phyloP scores from a whole-genome alignment of 1,140 invertebrate genomes.

The Arctopsyche grandis region DNA sequence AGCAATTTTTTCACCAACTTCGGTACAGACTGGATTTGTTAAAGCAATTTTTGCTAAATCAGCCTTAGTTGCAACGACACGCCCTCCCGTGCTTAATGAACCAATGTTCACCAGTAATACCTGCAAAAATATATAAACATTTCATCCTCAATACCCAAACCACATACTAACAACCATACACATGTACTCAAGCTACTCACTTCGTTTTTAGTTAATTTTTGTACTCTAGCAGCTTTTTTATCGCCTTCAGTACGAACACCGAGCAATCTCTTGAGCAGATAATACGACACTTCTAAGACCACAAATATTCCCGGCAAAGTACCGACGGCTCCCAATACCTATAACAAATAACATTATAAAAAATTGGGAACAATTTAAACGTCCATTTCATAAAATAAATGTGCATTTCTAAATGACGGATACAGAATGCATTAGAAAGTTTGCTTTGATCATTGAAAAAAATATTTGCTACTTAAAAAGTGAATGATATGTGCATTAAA shows the following conservation, averaged over 20 bases:
- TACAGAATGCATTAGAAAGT: too few species aligned
- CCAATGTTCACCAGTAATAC: slow-evolving; percentile 98
- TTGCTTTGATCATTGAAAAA: too few species aligned
- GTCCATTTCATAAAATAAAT: too few species aligned
- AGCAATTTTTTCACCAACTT: slow-evolving; percentile 98
- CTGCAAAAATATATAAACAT: slow-evolving; percentile 57
- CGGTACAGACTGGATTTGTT: slow-evolving; percentile 98
- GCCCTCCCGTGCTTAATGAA: slow-evolving; percentile 96
- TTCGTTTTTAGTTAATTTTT: slow-evolving; percentile 89
- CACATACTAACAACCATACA: neutral
- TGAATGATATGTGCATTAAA: too few species aligned
- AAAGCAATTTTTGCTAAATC: slow-evolving; percentile 98
- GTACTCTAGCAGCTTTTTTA: slow-evolving; percentile 97
- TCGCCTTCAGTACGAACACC: slow-evolving; percentile 99
- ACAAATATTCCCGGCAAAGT: slow-evolving; percentile 97
- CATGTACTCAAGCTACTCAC: slow-evolving; percentile 54
- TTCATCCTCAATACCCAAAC: neutral
- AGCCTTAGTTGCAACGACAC: slow-evolving; percentile 94
- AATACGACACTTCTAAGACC: slow-evolving; percentile 98
- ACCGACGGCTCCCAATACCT: slow-evolving; percentile 95
- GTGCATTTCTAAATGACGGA: too few species aligned
- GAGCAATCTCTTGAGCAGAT: slow-evolving; percentile 92
- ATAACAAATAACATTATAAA: slow-evolving; percentile 6
- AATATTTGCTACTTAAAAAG: too few species aligned
- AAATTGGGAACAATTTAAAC: too few species aligned